A percentile compares a stretch with the other conserved stretches of the same genome.
phyloP scores from a whole-genome alignment of 2,888 invertebrate genomes.

The Thalpophila matura region DNA sequence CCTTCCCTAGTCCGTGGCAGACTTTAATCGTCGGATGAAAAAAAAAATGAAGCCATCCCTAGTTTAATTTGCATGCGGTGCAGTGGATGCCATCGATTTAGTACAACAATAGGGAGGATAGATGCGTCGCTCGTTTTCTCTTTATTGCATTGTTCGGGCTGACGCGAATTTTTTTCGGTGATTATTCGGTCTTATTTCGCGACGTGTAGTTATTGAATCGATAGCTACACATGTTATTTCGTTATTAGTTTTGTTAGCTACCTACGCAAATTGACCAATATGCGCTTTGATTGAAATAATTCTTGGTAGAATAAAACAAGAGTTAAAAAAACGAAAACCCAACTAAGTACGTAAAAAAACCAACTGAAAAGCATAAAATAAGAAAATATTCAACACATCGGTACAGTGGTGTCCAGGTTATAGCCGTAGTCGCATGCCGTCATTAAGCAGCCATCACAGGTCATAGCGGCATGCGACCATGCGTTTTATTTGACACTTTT shows the following conservation, averaged over 20 bases:
- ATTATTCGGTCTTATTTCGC: conserved; percentile 41
- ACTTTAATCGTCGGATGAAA: conserved; percentile 67
- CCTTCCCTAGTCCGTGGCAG: conserved; percentile 61
- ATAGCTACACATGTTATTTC: conserved; percentile 4
- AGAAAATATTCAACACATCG: too few species aligned
- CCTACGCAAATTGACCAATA: background rate
- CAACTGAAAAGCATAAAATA: too few species aligned
- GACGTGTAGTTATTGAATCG: conserved; percentile 26
- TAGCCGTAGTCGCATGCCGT: too few species aligned
- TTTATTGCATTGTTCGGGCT: conserved; percentile 56
- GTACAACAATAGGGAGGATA: conserved; percentile 70
- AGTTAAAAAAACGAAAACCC: too few species aligned
- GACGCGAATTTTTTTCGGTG: conserved; percentile 44
- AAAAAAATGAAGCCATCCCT: conserved; percentile 71
- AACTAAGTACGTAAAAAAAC: too few species aligned
- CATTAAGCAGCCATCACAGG: too few species aligned
- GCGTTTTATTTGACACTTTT: too few species aligned
- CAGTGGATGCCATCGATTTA: conserved; percentile 70
- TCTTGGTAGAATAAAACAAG: too few species aligned
- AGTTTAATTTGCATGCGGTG: conserved; percentile 77
- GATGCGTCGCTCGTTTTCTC: conserved; percentile 56
- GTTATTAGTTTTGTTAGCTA: background rate
- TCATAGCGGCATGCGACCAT: too few species aligned
- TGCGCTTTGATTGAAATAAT: background rate
- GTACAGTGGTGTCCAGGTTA: too few species aligned